Base-by-base conservation (phyloP, 2,888 invertebrate genomes). In the Hydrotaea diabolus region DNA sequence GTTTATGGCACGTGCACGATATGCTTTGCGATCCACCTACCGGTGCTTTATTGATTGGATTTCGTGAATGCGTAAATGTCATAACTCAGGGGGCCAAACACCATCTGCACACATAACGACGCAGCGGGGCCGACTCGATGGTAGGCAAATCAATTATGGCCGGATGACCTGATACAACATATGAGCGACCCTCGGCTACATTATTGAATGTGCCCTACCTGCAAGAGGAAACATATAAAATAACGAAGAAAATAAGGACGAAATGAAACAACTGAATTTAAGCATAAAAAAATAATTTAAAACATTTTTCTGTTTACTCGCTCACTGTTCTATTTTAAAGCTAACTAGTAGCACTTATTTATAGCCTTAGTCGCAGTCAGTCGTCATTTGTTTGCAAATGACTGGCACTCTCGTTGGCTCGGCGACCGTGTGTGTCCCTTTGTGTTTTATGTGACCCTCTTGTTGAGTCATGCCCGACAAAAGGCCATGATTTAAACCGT, bases 41-140 rank as follows among this genome's bases (percentile, higher is more conserved):
- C 96, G 19, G 95, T 95, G 87, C 96, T 95, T 55, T 97, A 94
- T 91, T 97, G 95, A 91, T 96, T 96, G 88, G 94, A 93, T 79
- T 90, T 90, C 86, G 94, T 94, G 21, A 96, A 96, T 49, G 96
- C 96, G 92, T 96, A 97, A 89, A 96, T 96, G 88, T 96, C 96
- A 90, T 97, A 97, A 85, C 95, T 94, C 57, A 96, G 92, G 2
- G 94, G 94, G 5, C 95, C 95, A 87, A 95, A 94, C 89, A 96
- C 96, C 75, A 96, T 95, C 91, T 96, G 95, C 98, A n/a, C 98
- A 98, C 84, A 95, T 95, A 1, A 98, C 96, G 23, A 96, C 98
- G 98, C 21, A 94, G 93, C 5, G 98, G 98, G 89, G 96, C 95
- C 11, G 39, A 97, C 88, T 97, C 96, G 89, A 98, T 96, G 77